Percentiles rank a stretch among this genome's conserved stretches.
Conservation (phyloP, 37 sponge, comb jelly and placozoan genomes). For the Chondrosia reniformis region DNA sequence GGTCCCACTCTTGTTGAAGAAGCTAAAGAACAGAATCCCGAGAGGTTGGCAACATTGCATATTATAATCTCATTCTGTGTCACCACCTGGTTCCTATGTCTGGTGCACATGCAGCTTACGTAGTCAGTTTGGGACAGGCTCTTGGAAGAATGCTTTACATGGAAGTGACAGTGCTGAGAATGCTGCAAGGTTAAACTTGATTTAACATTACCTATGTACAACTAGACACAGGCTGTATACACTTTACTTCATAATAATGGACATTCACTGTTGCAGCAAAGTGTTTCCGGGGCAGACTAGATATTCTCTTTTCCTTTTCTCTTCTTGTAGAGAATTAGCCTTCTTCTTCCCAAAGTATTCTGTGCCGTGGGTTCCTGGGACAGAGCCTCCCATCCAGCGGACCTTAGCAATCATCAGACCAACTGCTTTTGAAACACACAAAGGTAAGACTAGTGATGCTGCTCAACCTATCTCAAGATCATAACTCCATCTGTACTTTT, state of each 20-base stretch:
- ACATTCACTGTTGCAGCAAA: too few species aligned
- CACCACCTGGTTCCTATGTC: too few species aligned
- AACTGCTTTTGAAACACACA: constrained; percentile 72
- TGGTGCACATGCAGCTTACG: constrained; percentile 56
- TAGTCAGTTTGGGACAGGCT: constrained; percentile 79
- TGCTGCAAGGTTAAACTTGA: constrained; percentile 74
- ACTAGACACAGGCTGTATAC: neutral
- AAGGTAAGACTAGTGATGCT: constrained; percentile 49
- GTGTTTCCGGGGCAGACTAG: too few species aligned
- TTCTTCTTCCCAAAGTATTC: constrained; percentile 93
- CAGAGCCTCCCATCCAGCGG: constrained; percentile 79
- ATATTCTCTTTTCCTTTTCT: too few species aligned
- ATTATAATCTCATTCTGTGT: too few species aligned
- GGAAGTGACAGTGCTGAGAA: constrained; percentile 81
- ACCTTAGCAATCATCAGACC: constrained; percentile 96
- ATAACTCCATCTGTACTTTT: too few species aligned
- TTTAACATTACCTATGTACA: neutral
- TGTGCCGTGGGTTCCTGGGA: constrained; percentile 73
- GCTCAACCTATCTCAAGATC: too few species aligned
- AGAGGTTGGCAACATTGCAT: constrained; percentile 33
- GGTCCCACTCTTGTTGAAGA: constrained; percentile 87
- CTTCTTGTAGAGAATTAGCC: constrained; percentile 76
- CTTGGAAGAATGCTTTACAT: constrained; percentile 91
- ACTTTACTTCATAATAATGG: constrained; percentile 1
- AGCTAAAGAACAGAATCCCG: constrained; percentile 84